Evolutionary conservation across 2,888 invertebrate genomes (phyloP).

Genomic region (Sycophila texana): DNA sequence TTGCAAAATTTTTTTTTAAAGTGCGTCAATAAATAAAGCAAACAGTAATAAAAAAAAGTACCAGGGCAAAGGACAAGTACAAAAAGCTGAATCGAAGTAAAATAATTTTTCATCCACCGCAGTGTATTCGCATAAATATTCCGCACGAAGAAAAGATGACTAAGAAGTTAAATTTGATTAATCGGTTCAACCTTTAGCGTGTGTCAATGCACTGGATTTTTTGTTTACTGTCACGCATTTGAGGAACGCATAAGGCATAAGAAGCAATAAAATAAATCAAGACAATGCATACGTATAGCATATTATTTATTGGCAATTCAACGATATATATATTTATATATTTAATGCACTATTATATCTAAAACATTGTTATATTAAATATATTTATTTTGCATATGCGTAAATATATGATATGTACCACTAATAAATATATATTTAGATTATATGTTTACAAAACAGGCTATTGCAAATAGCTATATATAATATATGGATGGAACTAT

Average conservation of each 20-base stretch:
- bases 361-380: conserved; percentile 66
- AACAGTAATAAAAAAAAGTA: conserved; percentile 9
- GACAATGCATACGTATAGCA: conserved; percentile 72
- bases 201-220: too few species aligned
- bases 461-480: conserved; percentile 54
- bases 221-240: conserved; percentile 1
- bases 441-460: conserved; percentile 47
- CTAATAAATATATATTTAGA: conserved; percentile 55
- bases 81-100: too few species aligned
- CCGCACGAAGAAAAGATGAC: too few species aligned
- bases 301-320: conserved; percentile 74
- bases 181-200: too few species aligned
- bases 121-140: too few species aligned
- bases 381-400: conserved; percentile 56
- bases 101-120: too few species aligned
- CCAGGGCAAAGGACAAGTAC: too few species aligned
- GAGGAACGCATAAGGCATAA: conserved; percentile 64
- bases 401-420: conserved; percentile 56
- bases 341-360: conserved; percentile 71
- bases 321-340: conserved; percentile 62
- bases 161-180: too few species aligned
- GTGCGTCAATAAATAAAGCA: conserved; percentile 23
- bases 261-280: conserved; percentile 73
- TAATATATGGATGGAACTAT: conserved; percentile 35
- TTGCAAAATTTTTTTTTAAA: conserved; percentile 17